Base-by-base conservation (phyloP, 2,888 invertebrate genomes). In the Temnothorax unifasciatus region DNA sequence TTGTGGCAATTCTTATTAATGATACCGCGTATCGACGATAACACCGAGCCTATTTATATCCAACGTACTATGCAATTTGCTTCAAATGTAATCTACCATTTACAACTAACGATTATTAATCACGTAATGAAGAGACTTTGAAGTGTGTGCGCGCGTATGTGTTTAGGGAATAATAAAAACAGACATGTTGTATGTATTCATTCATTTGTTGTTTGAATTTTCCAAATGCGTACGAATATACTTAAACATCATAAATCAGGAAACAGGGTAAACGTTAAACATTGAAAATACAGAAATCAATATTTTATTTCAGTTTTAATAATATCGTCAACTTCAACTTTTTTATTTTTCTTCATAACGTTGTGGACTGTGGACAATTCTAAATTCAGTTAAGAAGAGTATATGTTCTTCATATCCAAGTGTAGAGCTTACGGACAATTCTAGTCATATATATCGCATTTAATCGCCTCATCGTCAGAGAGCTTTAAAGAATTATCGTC, bases 61-160 rank as follows among this genome's bases (percentile, higher is more conserved):
- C 34, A 54, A 50, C 52, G 50, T 34, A 52, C 52, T 52, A 21
- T 52, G 52, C 50, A 52, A 52, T 71, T 71, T 34, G 71, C 21
- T 71, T 52, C 52, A 54, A 52, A 54, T 52, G 38, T 21, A 52
- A 71, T 71, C 50, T 71, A 52, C 71, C 34, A 29, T 52, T 71
- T 52, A 34, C 34, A 52, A 38, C 71, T 50, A 71, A 71, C 71
- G 71, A 71, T 71, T 71, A 71, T 71, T 71, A 52, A 71, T 71
- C 52, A 52, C 34, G 21, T 52, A 34, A 71, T 54, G 34, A 52
- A 52, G 52, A 38, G 71, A 71, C 52, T 52, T 34, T n/a, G 34
- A 50, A 47, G 3, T 29, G 13, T 64, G 29, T 44, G 38, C n/a
- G n/a, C n/a, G 38, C 8, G 47, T 21, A 15, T 68, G 66, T 47